phyloP scores from a whole-genome alignment of 2,797 vertebrate species.

The Setipinna tenuifilis region DNA sequence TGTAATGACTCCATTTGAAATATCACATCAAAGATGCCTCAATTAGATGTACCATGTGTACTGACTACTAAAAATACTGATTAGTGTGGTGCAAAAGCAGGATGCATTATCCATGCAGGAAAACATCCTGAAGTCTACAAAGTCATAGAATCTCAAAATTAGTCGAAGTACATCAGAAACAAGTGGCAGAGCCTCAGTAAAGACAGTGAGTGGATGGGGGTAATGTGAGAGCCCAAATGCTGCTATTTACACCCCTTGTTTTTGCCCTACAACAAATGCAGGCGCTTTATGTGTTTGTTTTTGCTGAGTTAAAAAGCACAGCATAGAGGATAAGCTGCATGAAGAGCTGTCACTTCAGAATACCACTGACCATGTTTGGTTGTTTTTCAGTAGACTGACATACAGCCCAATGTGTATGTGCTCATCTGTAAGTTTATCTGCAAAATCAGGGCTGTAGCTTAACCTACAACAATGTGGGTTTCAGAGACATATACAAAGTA shows the following conservation, averaged over 20 bases:
- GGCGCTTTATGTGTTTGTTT: not conserved
- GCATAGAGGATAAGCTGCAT: not conserved
- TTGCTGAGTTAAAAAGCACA: conserved; percentile 7
- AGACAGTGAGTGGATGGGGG: not conserved
- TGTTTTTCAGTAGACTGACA: conserved; percentile 96
- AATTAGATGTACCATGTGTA: not conserved
- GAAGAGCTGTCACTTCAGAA: not conserved
- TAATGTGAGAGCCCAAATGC: not conserved
- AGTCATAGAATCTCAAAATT: not conserved
- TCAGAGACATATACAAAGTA: conserved; percentile 65
- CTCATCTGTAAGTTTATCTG: conserved; percentile 98
- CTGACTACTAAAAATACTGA: not conserved
- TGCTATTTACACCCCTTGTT: not conserved
- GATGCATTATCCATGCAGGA: not conserved
- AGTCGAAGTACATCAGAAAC: not conserved
- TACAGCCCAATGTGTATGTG: conserved; percentile 97
- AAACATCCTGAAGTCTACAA: not conserved
- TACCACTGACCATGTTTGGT: conserved; percentile 91
- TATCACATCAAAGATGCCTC: not conserved
- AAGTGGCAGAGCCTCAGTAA: not conserved
- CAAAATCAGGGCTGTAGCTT: conserved; percentile 96
- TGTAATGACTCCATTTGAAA: not conserved
- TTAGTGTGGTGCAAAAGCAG: not conserved
- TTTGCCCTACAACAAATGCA: not conserved
- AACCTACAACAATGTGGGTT: conserved; percentile 85